Percentiles rank a stretch among this genome's conserved stretches.
These are phyloP conservation scores for Engystomops pustulosus DNA, from an alignment of 2,113 vertebrate genomes.

Conservation along the genomic window DNA sequence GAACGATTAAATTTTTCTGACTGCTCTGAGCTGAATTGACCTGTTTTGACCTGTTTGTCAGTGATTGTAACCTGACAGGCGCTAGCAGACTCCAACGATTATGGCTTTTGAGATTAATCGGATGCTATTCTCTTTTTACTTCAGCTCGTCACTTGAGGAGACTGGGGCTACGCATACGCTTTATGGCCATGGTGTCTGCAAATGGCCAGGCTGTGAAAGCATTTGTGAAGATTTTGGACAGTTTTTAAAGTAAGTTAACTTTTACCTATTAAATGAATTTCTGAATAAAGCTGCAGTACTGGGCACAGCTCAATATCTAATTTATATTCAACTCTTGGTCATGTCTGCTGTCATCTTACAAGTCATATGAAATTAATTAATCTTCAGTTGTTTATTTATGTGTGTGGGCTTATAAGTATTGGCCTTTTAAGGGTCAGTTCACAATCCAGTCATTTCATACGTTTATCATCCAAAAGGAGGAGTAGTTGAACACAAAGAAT, in stretches of 20 bases:
- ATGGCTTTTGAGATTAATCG: conserved; percentile 80
- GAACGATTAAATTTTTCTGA: conserved; percentile 85
- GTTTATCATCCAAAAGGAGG: no score
- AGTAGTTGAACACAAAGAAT: no score
- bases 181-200: conserved; percentile 98
- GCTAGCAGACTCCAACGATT: conserved; percentile 78
- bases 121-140: conserved; percentile 72
- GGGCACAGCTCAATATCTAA: background rate
- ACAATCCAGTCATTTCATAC: no score
- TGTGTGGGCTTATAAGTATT: no score
- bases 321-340: background rate
- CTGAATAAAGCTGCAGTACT: background rate
- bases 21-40: conserved; percentile 82
- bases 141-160: conserved; percentile 95
- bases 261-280: conserved; percentile 54
- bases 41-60: conserved; percentile 83
- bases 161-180: conserved; percentile 93
- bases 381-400: no score
- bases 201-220: conserved; percentile 99
- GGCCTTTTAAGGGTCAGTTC: no score
- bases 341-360: background rate
- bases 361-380: no score
- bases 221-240: conserved; percentile 99
- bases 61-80: conserved; percentile 84
- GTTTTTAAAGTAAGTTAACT: conserved; percentile 95